Base-by-base conservation (phyloP, 2,797 vertebrate genomes). In the Momotus momota region DNA sequence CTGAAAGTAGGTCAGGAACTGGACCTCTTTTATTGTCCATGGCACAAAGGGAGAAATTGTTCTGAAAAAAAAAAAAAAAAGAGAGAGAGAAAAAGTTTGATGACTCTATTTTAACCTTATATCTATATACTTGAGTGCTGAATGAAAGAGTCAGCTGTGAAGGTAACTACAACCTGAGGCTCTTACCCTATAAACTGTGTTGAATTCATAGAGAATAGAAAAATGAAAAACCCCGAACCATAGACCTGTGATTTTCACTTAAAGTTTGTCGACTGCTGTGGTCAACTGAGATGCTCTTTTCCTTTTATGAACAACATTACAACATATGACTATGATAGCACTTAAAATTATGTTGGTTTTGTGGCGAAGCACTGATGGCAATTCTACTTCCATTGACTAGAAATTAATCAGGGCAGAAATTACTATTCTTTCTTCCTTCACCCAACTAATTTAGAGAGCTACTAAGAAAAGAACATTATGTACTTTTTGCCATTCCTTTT, bases 301-400 rank as follows among this genome's bases (percentile, higher is more conserved):
- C 23, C 7, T 84, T 72, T 92, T 60, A 60, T 61, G 62, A 90
- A 64, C 14, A 84, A 55, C 10, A 8, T 80, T 85, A 41, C 41
- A 70, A 33, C 12, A 43, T 71, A 20, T 25, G 48, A 80, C 78
- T 70, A 41, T 48, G 25, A 48, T 41, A 87, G 33, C 23, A 82
- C 57, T 85, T 96, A 77, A 77, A 92, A 93, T 89, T 77, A 27
- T 43, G 13, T 83, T 89, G 74, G 33, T 66, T 78, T 96, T 94
- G 57, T 82, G 41, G 49, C 13, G 60, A 89, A 92, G 45, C 31
- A 60, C 16, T 49, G 41, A 77, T 35, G 38, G 60, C 31, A 94
- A 91, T 88, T 94, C 40, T 52, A 87, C 48, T 90, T 90, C 52
- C 49, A 67, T 49, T 81, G 74, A 86, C 84, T 54, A 49, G 46